Evolutionary conservation across 2,113 vertebrate genomes (phyloP).

Genomic region (Notothenia coriiceps): DNA sequence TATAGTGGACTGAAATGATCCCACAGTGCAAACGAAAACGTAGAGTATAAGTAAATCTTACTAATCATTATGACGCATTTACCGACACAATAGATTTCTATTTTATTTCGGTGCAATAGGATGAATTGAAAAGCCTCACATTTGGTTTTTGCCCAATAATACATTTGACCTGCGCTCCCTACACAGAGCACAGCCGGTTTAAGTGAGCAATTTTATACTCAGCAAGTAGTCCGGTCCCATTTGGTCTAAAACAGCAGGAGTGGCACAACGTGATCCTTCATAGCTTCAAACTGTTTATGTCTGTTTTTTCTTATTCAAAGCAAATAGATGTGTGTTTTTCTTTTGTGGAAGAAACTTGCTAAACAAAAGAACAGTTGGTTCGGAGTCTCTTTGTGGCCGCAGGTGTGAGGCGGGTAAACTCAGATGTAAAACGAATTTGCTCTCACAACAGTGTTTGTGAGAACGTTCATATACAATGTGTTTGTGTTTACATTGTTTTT

Average conservation of each 20-base stretch:
- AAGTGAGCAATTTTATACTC: conserved; percentile 23
- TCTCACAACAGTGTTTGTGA: conserved; percentile 40
- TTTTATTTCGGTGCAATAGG: not conserved
- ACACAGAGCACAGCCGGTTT: conserved; percentile 13
- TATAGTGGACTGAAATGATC: too few relatives aligned
- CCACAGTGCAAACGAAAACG: too few relatives aligned
- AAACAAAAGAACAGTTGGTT: conserved; percentile 79
- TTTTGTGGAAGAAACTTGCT: conserved; percentile 42
- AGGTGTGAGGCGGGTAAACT: conserved; percentile 69
- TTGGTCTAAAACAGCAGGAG: conserved; percentile 48
- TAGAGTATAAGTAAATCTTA: not conserved
- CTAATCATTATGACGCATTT: not conserved
- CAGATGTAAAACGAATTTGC: conserved; percentile 61
- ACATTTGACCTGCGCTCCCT: not conserved
- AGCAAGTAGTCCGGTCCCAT: conserved; percentile 26
- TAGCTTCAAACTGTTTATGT: conserved; percentile 42
- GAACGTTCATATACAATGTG: too few relatives aligned
- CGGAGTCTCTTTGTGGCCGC: conserved; percentile 69
- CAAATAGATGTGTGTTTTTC: conserved; percentile 28
- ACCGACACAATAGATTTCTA: not conserved
- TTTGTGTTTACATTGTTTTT: too few relatives aligned
- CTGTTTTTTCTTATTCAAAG: conserved; percentile 53
- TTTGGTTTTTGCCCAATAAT: not conserved
- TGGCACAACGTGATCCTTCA: conserved; percentile 44
- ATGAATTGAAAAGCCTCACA: conserved; percentile 18